phyloP scores from a whole-genome alignment of 2,797 vertebrate species.

The Onychomys arenicola region DNA sequence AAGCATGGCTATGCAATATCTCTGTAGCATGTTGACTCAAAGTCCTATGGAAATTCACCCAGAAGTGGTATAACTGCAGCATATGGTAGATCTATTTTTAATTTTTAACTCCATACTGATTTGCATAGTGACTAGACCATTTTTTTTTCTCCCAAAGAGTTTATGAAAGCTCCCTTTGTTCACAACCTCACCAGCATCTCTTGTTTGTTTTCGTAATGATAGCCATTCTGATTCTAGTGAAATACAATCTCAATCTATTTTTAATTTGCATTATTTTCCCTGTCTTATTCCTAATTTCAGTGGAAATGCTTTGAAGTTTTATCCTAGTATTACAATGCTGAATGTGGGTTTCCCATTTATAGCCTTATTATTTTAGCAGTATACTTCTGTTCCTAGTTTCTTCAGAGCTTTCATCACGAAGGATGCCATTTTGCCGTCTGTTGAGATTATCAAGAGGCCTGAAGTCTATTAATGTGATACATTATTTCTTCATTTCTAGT shows the following conservation, averaged over 20 bases:
- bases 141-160: not conserved
- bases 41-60: not conserved
- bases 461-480: not conserved
- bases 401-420: not conserved
- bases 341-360: not conserved
- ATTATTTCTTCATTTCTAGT: not conserved
- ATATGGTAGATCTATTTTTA: not conserved
- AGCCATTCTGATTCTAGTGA: not conserved
- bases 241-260: not conserved
- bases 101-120: not conserved
- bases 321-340: not conserved
- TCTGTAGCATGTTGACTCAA: not conserved
- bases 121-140: not conserved
- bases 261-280: not conserved
- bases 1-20: not conserved
- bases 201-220: not conserved
- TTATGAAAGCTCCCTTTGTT: not conserved
- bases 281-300: not conserved
- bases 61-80: not conserved
- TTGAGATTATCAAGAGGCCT: not conserved
- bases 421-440: not conserved
- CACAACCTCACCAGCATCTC: not conserved
- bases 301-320: not conserved
- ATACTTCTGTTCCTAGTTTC: not conserved
- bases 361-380: not conserved